Conservation (phyloP, 2,797 vertebrate genomes). For the Pipistrellus nathusii region DNA sequence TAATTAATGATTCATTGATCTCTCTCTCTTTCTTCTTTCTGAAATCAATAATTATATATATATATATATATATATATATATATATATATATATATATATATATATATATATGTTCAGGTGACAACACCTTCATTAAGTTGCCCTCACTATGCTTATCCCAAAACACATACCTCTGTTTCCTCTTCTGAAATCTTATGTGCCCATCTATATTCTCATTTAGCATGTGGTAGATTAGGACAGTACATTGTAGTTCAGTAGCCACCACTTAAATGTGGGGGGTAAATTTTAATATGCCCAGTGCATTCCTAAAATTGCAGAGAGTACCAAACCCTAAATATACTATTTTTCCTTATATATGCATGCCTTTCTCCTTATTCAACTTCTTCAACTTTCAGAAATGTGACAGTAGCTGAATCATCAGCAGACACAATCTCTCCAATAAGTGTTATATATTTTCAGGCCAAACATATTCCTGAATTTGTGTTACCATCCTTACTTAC, state of each 20-base stretch:
- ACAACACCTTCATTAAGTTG: slow-evolving; percentile 27
- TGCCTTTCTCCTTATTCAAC: background rate
- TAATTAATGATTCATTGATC: no score
- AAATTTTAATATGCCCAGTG: background rate
- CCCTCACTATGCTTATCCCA: background rate
- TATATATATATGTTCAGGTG: background rate
- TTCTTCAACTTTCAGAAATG: background rate
- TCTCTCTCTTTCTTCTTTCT: no score
- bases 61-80: no score
- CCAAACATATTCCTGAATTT: background rate
- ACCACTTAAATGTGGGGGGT: background rate
- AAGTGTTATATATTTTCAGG: background rate
- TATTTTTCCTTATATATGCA: background rate
- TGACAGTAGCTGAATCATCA: background rate
- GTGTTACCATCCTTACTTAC: background rate
- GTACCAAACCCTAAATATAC: background rate
- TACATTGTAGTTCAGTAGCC: background rate
- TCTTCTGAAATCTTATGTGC: slow-evolving; percentile 43
- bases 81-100: no score
- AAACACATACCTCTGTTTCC: background rate
- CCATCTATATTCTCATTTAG: slow-evolving; percentile 28
- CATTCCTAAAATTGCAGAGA: background rate
- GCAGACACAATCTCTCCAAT: background rate
- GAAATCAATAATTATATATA: no score
- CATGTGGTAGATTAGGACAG: background rate